phyloP scores from a whole-genome alignment of 2,113 vertebrate species.

The Phylloscopus whistleri region DNA sequence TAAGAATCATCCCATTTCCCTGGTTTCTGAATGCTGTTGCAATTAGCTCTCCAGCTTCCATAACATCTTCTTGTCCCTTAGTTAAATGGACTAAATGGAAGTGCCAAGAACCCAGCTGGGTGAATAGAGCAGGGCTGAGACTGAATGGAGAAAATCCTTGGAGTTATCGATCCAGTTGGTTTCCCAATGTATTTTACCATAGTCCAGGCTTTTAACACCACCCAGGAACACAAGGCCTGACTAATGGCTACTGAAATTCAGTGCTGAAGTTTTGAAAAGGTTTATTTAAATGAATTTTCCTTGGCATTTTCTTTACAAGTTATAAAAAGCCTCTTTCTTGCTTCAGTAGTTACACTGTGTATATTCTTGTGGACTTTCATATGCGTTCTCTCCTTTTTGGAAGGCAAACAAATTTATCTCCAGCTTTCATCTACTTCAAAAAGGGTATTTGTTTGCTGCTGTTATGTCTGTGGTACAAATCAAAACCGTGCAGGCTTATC shows the following conservation, averaged over 20 bases:
- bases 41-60: conserved; percentile 17
- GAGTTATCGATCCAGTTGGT: neutral
- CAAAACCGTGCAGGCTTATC: conserved; percentile 37
- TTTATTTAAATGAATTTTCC: conserved; percentile 14
- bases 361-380: conserved; percentile 1
- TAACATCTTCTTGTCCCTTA: neutral
- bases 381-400: neutral
- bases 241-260: neutral
- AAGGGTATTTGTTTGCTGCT: neutral
- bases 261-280: neutral
- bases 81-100: conserved; percentile 36
- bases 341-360: conserved; percentile 1
- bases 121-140: neutral
- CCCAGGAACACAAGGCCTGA: neutral
- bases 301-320: neutral
- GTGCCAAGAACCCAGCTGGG: conserved; percentile 21
- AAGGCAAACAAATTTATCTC: conserved; percentile 43
- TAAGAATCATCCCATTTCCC: conserved; percentile 20
- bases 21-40: neutral
- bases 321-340: conserved; percentile 1
- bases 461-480: neutral
- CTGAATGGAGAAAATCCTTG: neutral
- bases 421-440: conserved; percentile 54
- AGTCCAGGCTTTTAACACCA: neutral
- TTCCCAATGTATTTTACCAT: neutral